Percentiles rank a stretch among this genome's conserved stretches.
phyloP scores from a whole-genome alignment of 2,797 vertebrate species.

The Crocidura indochinensis region DNA sequence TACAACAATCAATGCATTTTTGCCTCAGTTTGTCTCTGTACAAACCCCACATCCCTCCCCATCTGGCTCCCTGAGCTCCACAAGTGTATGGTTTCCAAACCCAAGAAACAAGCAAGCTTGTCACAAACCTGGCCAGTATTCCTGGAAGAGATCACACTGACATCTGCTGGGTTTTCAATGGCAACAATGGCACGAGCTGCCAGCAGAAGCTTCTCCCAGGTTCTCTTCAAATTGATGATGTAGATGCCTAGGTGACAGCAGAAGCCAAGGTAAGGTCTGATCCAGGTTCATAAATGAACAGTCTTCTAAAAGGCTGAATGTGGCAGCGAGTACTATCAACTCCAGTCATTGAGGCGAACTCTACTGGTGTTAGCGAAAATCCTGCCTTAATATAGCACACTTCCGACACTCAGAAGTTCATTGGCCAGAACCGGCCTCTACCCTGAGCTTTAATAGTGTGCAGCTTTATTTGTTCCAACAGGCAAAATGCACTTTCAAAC shows the following conservation, averaged over 20 bases:
- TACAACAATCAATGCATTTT: neutral
- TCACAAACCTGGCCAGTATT: slow-evolving; percentile 94
- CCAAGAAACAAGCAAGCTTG: neutral
- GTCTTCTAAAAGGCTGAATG: neutral
- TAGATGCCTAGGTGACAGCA: slow-evolving; percentile 93
- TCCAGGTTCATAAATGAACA: rapidly evolving
- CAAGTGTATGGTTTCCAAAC: neutral
- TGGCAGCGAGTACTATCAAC: slow-evolving; percentile 83
- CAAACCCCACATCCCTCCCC: neutral
- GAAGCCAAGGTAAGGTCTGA: neutral
- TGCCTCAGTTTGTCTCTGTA: too few species aligned
- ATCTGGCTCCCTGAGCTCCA: neutral
- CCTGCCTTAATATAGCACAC: slow-evolving; percentile 81
- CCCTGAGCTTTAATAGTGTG: slow-evolving; percentile 79
- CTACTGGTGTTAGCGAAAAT: slow-evolving; percentile 82
- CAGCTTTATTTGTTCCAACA: neutral
- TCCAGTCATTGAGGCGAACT: slow-evolving; percentile 74
- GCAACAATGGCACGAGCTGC: slow-evolving; percentile 98
- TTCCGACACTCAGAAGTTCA: slow-evolving; percentile 85
- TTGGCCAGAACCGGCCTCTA: slow-evolving; percentile 53
- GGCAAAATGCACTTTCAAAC: neutral
- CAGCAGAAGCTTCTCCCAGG: slow-evolving; percentile 98
- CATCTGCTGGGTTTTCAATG: slow-evolving; percentile 98
- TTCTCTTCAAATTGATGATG: slow-evolving; percentile 98
- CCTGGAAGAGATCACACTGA: slow-evolving; percentile 99